Base-by-base conservation (phyloP, 1,140 invertebrate genomes). In the Drosophila pandora region DNA sequence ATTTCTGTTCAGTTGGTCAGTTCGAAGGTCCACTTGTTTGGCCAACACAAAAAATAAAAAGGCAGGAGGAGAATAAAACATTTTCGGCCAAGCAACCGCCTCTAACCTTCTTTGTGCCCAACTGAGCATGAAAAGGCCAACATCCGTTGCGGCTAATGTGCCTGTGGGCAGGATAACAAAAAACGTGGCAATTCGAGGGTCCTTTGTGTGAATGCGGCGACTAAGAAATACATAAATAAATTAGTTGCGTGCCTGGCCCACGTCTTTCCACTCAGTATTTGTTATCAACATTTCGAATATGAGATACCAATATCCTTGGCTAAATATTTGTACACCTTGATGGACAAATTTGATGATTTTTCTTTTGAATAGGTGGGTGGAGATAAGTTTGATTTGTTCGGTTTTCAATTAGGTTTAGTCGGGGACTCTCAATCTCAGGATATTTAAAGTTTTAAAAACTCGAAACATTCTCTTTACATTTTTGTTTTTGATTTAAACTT, bases 71-170 rank as follows among this genome's bases (percentile, higher is more conserved):
- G 41, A 43, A 22, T 48, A 62, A 62, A 57, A 61, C 32, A 41
- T 34, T 74, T 55, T 21, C 50, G 39, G 43, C 28, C 55, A 61
- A 49, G 9, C 37, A 34, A 34, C 41, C 61, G n/a, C 57, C 34
- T 37, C 34, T 12, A 47, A 47, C 58, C 62, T 67, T 47, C 63
- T 52, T 67, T 64, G 63, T 67, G 59, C 63, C 60, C 83, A 79
- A 61, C 81, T 64, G 81, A 64, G 65, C 83, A 79, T 87, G 71
- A 87, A 87, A 87, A 87, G 82, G 84, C 75, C 83, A 88, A 83
- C 83, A 87, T 87, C 83, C 83, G 83, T 74, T 83, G 83, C 55
- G 83, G 83, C 83, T 87, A 87, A 87, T 88, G 83, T 87, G 83
- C 82, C 76, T 69, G 65, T 69, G 63, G 65, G 62, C 77, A 84